A percentile compares a stretch with the other conserved stretches of the same genome.
Evolutionary conservation across 2,888 invertebrate species (phyloP).

Genomic region (Prenolepis imparis): DNA sequence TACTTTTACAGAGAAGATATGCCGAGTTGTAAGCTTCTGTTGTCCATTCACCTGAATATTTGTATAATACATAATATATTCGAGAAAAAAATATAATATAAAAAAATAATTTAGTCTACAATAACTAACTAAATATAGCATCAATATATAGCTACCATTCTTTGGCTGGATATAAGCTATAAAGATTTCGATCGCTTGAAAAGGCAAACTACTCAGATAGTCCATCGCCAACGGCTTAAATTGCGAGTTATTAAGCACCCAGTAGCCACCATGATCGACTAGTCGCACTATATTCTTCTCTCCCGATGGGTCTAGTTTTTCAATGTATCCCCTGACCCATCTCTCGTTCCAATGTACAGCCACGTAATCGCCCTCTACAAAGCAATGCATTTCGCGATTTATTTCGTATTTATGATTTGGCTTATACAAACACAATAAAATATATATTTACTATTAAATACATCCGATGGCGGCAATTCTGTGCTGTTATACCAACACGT

Average conservation of each 20-base stretch:
- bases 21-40: conserved; percentile 93
- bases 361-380: conserved; percentile 94
- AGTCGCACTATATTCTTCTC: conserved; percentile 94
- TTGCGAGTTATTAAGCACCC: conserved; percentile 91
- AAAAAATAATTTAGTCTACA: neutral
- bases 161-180: conserved; percentile 95
- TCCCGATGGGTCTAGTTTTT: conserved; percentile 89
- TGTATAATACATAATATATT: neutral
- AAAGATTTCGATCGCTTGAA: conserved; percentile 98
- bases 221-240: conserved; percentile 97
- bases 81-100: neutral
- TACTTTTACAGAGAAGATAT: conserved; percentile 90
- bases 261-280: conserved; percentile 98
- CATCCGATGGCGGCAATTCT: conserved; percentile 93
- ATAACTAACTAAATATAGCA: neutral
- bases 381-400: conserved; percentile 19
- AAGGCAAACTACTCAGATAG: conserved; percentile 95
- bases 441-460: conserved; percentile 90
- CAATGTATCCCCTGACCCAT: conserved; percentile 89
- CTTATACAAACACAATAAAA: neutral
- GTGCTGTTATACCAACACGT: conserved; percentile 92
- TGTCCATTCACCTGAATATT: conserved; percentile 89
- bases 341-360: conserved; percentile 92
- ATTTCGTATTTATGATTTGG: neutral
- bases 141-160: conserved; percentile 87